Base-by-base conservation (phyloP, 2,113 vertebrate species). In the Chauna torquata region DNA sequence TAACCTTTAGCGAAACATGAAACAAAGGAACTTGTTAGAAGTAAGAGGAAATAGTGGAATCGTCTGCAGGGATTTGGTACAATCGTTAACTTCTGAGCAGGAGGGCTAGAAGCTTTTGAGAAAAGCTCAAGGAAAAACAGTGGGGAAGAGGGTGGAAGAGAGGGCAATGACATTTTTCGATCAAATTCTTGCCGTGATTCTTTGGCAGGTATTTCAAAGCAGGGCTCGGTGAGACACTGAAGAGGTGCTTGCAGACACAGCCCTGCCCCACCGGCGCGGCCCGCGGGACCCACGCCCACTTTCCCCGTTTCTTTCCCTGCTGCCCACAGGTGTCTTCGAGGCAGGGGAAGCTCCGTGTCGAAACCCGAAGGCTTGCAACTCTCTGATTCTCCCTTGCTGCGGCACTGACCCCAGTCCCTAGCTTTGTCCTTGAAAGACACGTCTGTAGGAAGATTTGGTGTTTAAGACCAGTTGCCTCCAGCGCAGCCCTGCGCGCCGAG, bases 1-100 rank as follows among this genome's bases (percentile, higher is more conserved):
- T 95, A 97, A 96, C 90, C 91, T 97, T 95, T 74, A 88, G 58
- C 54, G 86, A 95, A 87, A 92, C 85, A 95, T 64, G 91, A 93
- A 96, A 82, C 90, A 92, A 69, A 82, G 86, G 79, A 97, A 93
- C 84, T 85, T 95, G 94, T 55, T 77, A 91, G 68, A 94, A 92
- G 86, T 78, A 80, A 84, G 71, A 79, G 89, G 70, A 94, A 96
- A 94, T 18, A 34, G 86, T 59, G 68, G 91, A 91, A 88, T 75
- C 22, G 23, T 55, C 93, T 49, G 66, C 58, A 75, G 78, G 84
- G 92, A 64, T 86, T 92, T 45, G 58, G 54, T 69, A 38, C 74
- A 79, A 74, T 38, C 54, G 30, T 61, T 96, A 76, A 30, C 30
- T 34, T 72, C 27, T 44, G 42, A 88, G 70, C 54, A 89, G 81